A percentile compares a stretch with the other conserved stretches of the same genome.
These are phyloP conservation scores for Eupeodes corollae DNA, from an alignment of 1,140 invertebrate species.

Conservation along the genomic window DNA sequence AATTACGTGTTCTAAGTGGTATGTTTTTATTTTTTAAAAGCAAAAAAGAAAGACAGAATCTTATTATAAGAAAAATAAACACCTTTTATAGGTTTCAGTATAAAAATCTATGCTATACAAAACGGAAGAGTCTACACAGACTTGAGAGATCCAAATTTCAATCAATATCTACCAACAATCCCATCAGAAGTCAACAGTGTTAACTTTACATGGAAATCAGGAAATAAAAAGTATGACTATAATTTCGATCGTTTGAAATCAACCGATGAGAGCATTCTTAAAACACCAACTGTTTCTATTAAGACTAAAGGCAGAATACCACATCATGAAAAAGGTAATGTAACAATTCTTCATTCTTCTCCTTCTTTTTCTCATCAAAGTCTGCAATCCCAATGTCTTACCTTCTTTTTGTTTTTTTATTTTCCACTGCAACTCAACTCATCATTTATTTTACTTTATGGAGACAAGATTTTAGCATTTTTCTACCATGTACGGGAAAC, in stretches of 20 bases:
- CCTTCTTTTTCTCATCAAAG: no score
- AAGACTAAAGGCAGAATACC: constrained; percentile 73
- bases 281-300: constrained; percentile 77
- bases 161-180: constrained; percentile 76
- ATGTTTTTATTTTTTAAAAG: constrained; percentile 23
- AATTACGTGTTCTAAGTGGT: constrained; percentile 83
- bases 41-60: background rate
- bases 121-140: constrained; percentile 76
- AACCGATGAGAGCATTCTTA: constrained; percentile 68
- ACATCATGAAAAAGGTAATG: constrained; percentile 64
- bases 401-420: no score
- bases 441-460: constrained; percentile 8
- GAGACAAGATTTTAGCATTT: constrained; percentile 74
- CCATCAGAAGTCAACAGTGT: constrained; percentile 81
- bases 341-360: background rate
- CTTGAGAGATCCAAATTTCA: constrained; percentile 78
- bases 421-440: background rate
- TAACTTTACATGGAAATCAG: constrained; percentile 87
- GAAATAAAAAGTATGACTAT: constrained; percentile 73
- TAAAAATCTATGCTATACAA: constrained; percentile 70
- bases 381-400: no score
- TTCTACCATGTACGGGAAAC: constrained; percentile 80
- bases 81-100: background rate
- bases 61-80: background rate
- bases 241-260: constrained; percentile 76